These are phyloP conservation scores for Tapirus terrestris DNA, from an alignment of 2,113 vertebrate genomes.

Conservation along the genomic window DNA sequence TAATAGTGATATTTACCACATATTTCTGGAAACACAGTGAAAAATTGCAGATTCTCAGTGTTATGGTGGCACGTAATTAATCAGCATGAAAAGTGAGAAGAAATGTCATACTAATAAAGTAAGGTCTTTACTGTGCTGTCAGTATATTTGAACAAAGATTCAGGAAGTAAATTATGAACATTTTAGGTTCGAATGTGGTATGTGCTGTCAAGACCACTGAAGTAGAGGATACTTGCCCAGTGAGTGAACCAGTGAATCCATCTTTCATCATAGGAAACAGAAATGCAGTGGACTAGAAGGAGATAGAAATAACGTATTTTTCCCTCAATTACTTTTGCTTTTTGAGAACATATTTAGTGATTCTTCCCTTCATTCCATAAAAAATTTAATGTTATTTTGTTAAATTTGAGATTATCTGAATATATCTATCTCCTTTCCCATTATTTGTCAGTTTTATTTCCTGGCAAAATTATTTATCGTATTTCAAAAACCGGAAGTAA, in stretches of 20 bases:
- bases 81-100: background rate
- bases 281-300: background rate
- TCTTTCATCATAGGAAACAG: background rate
- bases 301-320: background rate
- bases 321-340: background rate
- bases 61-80: background rate
- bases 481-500: constrained; percentile 32
- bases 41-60: background rate
- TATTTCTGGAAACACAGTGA: background rate
- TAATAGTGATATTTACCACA: background rate
- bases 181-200: background rate
- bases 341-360: background rate
- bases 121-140: background rate
- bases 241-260: background rate
- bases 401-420: background rate
- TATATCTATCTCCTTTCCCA: background rate
- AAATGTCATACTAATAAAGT: constrained; percentile 13
- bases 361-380: background rate
- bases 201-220: background rate
- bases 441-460: constrained; percentile 25
- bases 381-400: constrained; percentile 12
- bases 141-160: constrained; percentile 22
- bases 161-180: background rate
- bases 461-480: background rate
- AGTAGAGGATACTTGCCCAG: background rate